Conservation (phyloP, 2,113 vertebrate genomes). For the Hassar affinis region DNA sequence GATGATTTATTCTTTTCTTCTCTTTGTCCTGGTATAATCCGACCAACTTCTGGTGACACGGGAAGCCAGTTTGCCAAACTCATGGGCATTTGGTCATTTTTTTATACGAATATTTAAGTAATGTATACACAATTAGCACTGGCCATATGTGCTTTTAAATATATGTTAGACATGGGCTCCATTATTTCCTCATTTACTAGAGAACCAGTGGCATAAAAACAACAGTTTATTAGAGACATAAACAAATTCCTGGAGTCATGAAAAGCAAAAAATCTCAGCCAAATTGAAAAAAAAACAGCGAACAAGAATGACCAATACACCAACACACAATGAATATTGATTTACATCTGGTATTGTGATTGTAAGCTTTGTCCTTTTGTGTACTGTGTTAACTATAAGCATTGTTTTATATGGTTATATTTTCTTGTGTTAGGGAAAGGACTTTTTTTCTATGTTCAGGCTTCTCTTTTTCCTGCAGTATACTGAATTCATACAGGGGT, state of each 20-base stretch:
- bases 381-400: not conserved
- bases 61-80: not conserved
- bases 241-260: not conserved
- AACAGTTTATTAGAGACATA: not conserved
- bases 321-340: not conserved
- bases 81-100: not conserved
- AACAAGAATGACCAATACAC: not conserved
- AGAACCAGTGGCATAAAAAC: not conserved
- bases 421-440: not conserved
- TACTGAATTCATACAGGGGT: too few species aligned
- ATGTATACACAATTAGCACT: not conserved
- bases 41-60: not conserved
- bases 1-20: not conserved
- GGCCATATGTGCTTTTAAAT: not conserved
- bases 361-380: not conserved
- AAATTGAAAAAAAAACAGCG: not conserved
- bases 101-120: not conserved
- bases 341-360: not conserved
- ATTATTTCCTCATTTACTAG: not conserved
- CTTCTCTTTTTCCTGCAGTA: too few species aligned
- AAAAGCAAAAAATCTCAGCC: not conserved
- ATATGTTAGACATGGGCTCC: not conserved
- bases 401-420: not conserved
- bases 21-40: too few species aligned
- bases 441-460: not conserved